These are phyloP conservation scores for Leiothrix lutea DNA, from an alignment of 2,113 vertebrate species.

Conservation along the genomic window DNA sequence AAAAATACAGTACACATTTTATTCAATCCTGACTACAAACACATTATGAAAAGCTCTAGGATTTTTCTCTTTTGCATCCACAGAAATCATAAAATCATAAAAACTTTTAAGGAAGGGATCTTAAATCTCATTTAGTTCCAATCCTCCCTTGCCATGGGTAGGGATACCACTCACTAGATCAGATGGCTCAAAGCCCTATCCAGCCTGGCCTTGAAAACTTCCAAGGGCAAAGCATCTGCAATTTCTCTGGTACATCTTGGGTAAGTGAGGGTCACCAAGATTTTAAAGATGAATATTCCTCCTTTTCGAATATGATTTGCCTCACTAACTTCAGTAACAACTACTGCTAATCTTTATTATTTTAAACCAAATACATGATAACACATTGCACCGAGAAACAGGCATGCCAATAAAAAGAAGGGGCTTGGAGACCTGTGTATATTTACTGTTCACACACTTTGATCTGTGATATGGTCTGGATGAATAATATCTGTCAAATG, in stretches of 20 bases:
- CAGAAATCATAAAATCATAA: background rate
- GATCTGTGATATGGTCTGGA: background rate
- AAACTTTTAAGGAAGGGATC: background rate
- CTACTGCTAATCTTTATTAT: background rate
- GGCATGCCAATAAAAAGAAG: background rate
- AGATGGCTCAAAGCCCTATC: background rate
- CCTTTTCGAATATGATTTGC: background rate
- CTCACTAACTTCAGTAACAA: background rate
- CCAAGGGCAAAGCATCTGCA: background rate
- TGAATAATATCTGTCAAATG: background rate
- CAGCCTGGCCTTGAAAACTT: background rate
- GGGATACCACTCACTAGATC: background rate
- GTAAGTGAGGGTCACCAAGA: background rate
- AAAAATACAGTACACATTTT: background rate
- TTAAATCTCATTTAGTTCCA: background rate
- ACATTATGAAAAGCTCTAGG: background rate
- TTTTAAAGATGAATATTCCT: background rate
- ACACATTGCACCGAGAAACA: background rate
- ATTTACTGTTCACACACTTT: background rate
- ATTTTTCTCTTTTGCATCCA: background rate
- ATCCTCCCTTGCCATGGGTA: rapidly evolving
- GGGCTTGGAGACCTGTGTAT: rapidly evolving
- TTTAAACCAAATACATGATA: background rate
- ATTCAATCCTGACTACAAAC: background rate
- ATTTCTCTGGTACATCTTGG: background rate